phyloP scores from a whole-genome alignment of 1,140 invertebrate species.

The Sarcophaga peregrina region DNA sequence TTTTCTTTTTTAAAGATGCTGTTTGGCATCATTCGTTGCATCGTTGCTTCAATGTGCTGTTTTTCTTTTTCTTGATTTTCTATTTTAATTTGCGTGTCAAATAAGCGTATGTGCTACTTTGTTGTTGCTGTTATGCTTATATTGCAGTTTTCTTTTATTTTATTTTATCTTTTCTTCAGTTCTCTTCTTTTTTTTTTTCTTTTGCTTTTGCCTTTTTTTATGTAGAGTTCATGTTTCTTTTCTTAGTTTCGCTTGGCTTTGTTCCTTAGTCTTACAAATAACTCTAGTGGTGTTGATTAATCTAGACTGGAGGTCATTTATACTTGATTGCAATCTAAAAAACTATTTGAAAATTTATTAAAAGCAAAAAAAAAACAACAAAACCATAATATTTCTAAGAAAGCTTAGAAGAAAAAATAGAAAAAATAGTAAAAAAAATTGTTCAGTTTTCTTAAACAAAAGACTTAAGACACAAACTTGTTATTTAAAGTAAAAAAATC shows the following conservation, averaged over 20 bases:
- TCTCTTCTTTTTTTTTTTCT: too few species aligned
- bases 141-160: too few species aligned
- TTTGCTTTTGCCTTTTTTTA: neutral
- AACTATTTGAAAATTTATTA: neutral
- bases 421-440: too few species aligned
- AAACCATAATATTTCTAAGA: too few species aligned
- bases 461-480: too few species aligned
- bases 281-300: slow-evolving; percentile 1
- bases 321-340: slow-evolving; percentile 13
- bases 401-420: too few species aligned
- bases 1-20: neutral
- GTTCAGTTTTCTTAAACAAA: too few species aligned
- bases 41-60: neutral
- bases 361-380: neutral
- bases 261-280: too few species aligned
- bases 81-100: slow-evolving; percentile 35
- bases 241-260: neutral
- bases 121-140: neutral
- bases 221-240: neutral
- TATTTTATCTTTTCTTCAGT: too few species aligned
- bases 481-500: too few species aligned
- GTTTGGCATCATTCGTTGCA: slow-evolving; percentile 21
- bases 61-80: neutral
- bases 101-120: slow-evolving; percentile 40
- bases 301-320: slow-evolving; percentile 24